Evolutionary conservation across 1,140 invertebrate genomes (phyloP), one percentile per base, ranked within the genome.

Genomic region (Lutraria rhynchaena): DNA sequence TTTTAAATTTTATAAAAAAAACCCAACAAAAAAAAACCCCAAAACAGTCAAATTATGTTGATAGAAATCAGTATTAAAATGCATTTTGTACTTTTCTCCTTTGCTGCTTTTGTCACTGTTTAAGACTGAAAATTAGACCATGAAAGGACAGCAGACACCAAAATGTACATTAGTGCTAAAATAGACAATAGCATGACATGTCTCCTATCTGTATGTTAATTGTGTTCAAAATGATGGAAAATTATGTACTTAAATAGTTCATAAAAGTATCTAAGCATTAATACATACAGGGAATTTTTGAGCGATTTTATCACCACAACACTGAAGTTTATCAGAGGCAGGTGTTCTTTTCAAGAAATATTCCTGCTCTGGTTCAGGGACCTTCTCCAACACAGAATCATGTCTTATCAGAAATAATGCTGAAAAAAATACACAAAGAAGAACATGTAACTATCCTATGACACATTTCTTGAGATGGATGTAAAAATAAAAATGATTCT

Each of bases 221-320:
- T 9, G 44, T 46, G 44, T 19, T 11, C n/a, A 76, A 70, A 37
- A 65, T 27, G 46, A 58, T 57, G 17, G 11, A n/a, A 57, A 57
- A 15, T 7, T 15, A 57, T 57, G 7, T 46, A 46, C 44, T 46
- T 9, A n/a, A 49, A 9, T 49, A 49, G 44, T 49, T 49, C 11
- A 9, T 49, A 11, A 19, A 11, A 49, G 19, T 11, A 55, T 55
- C 7, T 55, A 27, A 55, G n/a, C 17, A 55, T 55, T 11, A 55
- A 19, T 19, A 46, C 87, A 87, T 88, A 91, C 90, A 31, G 89
- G 87, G 83, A 91, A 89, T 63, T 88, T 89, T 58, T 90, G 81
- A 33, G 83, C 60, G 22, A 91, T 88, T 78, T 88, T 91, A 67
- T 89, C 87, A 31, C 85, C 78, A 24, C 71, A 46, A 11, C 77